phyloP scores from a whole-genome alignment of 1,140 invertebrate species.

The Diabrotica undecimpunctata region DNA sequence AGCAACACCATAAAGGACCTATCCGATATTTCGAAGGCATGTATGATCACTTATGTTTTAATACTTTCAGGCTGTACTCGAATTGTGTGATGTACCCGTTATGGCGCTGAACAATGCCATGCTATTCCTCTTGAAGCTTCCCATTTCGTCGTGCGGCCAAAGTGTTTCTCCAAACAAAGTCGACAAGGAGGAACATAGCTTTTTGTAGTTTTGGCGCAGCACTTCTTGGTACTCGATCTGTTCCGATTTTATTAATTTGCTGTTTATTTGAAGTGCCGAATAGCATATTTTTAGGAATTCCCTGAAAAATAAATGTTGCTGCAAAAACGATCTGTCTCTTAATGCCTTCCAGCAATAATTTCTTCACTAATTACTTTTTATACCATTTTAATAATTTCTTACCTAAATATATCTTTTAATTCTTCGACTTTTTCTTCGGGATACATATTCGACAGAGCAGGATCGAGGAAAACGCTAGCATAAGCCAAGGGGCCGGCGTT shows the following conservation, averaged over 20 bases:
- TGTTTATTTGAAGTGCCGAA: slow-evolving; percentile 82
- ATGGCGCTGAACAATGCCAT: slow-evolving; percentile 66
- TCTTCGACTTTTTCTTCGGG: slow-evolving; percentile 79
- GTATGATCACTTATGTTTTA: slow-evolving; percentile 4
- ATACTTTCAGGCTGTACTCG: slow-evolving; percentile 55
- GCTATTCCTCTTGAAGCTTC: slow-evolving; percentile 60
- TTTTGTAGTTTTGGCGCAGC: slow-evolving; percentile 78
- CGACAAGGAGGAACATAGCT: slow-evolving; percentile 75
- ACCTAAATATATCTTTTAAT: slow-evolving; percentile 84
- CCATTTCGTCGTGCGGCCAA: slow-evolving; percentile 62
- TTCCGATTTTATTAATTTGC: slow-evolving; percentile 76
- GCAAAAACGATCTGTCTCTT: too few relatives aligned
- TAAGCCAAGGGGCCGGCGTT: slow-evolving; percentile 94
- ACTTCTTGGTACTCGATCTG: slow-evolving; percentile 88
- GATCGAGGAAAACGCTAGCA: slow-evolving; percentile 83
- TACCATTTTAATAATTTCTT: slow-evolving; percentile 23
- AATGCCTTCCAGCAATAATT: too few relatives aligned
- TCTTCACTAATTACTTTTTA: too few relatives aligned
- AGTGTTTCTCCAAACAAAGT: slow-evolving; percentile 65
- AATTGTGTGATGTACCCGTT: slow-evolving; percentile 62
- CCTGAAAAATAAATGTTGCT: too few relatives aligned
- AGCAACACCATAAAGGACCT: too few relatives aligned
- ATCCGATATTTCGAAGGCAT: background rate
- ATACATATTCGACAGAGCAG: slow-evolving; percentile 64
- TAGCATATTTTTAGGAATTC: slow-evolving; percentile 86